Evolutionary conservation across 1,140 invertebrate species (phyloP), one percentile per base, ranked within the genome.

Genomic region (Heliconius hewitsoni): DNA sequence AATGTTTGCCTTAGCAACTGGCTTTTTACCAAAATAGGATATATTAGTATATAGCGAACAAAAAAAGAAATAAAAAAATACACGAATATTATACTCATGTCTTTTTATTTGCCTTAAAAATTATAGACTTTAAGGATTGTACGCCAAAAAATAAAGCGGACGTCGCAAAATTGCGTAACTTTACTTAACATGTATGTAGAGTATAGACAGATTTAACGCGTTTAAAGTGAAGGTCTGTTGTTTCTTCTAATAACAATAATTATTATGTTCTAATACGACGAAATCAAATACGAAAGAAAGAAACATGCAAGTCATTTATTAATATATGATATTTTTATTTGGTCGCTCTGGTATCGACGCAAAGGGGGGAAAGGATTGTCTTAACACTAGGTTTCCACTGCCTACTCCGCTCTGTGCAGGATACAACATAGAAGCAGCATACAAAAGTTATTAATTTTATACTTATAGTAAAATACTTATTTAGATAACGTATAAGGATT

Each of bases 41-140:
- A 57, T 27, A 74, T 74, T 74, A 74, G 73, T 52, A 74, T 52
- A 19, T 57, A 39, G 46, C 57, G 34, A 34, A 37, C 55, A 57
- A 74, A 74, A 57, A 74, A 57, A 11, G 2, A 8, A 37, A 37
- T 37, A 37, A 66, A 66, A 30, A 66, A 60, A 52, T 60, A 60
- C n/a, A 60, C n/a, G 55, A 11, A 66, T 11, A 27, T 66, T 66
- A 66, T 66, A 66, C 27, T 66, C 27, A 66, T 16, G n/a, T 30
- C 27, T 66, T 66, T 66, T 66, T 66, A 66, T 66, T 66, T 66
- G 13, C 60, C 60, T 66, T 66, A 66, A 27, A 27, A 66, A 30
- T 66, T 66, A 66, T 66, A 5, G 27, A n/a, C 60, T 30, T 30
- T n/a, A 60, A n/a, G 23, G 16, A 30, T 30, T 66, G 23, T 66